phyloP scores from a whole-genome alignment of 2,797 vertebrate genomes.

The Enteromius trimaculatus region DNA sequence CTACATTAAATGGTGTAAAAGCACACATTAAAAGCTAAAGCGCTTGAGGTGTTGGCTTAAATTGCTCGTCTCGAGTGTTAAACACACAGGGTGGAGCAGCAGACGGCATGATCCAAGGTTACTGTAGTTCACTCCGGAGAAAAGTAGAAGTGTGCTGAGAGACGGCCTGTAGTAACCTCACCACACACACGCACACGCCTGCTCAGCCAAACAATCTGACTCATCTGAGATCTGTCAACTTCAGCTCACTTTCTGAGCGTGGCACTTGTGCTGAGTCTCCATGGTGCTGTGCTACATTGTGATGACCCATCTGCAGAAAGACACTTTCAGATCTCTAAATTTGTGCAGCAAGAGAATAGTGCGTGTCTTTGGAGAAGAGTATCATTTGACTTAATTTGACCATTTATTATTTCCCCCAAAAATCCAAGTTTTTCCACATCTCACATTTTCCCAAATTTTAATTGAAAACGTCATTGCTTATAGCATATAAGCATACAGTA shows the following conservation, averaged over 20 bases:
- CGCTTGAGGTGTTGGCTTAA: background rate
- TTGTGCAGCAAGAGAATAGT: background rate
- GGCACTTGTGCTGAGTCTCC: slow-evolving; percentile 9
- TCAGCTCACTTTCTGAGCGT: background rate
- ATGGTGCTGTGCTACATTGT: slow-evolving; percentile 13
- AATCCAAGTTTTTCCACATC: background rate
- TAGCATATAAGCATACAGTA: background rate
- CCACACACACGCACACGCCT: background rate
- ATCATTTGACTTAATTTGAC: background rate
- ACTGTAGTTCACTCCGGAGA: slow-evolving; percentile 44
- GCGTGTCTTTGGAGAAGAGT: background rate
- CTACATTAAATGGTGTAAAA: background rate
- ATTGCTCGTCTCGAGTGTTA: background rate
- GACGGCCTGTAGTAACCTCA: slow-evolving; percentile 54
- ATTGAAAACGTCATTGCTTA: background rate
- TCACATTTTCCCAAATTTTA: background rate
- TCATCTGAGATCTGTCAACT: slow-evolving; percentile 40
- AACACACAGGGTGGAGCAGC: slow-evolving; percentile 19
- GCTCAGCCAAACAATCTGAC: slow-evolving; percentile 39
- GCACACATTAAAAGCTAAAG: background rate
- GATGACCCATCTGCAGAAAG: slow-evolving; percentile 9
- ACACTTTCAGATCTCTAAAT: slow-evolving; percentile 10
- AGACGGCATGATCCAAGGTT: slow-evolving; percentile 46
- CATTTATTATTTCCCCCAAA: background rate
- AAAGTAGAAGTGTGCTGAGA: slow-evolving; percentile 20